phyloP scores from a whole-genome alignment of 2,888 invertebrate genomes.

The Dolomedes plantarius region DNA sequence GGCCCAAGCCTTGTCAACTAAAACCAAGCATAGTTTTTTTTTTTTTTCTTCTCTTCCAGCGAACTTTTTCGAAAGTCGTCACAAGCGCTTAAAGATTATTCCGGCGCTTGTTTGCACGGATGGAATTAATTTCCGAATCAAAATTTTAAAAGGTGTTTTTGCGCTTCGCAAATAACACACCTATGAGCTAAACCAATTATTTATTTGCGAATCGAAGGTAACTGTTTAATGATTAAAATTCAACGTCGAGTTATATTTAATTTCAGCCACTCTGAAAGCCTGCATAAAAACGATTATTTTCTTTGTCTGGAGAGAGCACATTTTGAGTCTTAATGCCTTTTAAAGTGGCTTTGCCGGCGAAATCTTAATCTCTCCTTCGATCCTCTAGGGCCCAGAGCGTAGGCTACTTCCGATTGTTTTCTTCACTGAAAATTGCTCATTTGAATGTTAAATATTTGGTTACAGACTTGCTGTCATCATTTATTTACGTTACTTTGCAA shows the following conservation, averaged over 20 bases:
- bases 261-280: slow-evolving; percentile 35
- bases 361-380: slow-evolving; percentile 50
- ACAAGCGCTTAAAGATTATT: slow-evolving; percentile 54
- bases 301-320: neutral
- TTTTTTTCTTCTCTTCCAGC: neutral
- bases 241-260: slow-evolving; percentile 62
- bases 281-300: slow-evolving; percentile 56
- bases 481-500: slow-evolving; percentile 53
- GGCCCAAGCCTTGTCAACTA: slow-evolving; percentile 20
- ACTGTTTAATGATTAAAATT: slow-evolving; percentile 67
- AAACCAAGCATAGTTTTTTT: neutral
- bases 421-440: slow-evolving; percentile 66
- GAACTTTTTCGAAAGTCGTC: slow-evolving; percentile 28
- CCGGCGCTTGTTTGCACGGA: slow-evolving; percentile 51
- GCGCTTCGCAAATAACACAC: slow-evolving; percentile 63
- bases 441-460: slow-evolving; percentile 69
- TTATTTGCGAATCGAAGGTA: slow-evolving; percentile 66
- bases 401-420: slow-evolving; percentile 34
- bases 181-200: slow-evolving; percentile 70
- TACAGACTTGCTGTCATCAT: slow-evolving; percentile 55
- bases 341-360: slow-evolving; percentile 53
- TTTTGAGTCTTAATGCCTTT: slow-evolving; percentile 63
- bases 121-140: slow-evolving; percentile 70
- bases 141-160: slow-evolving; percentile 70
- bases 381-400: slow-evolving; percentile 39